Evolutionary conservation across 2,888 invertebrate genomes (phyloP).

Genomic region (Tetrapedia diversipes): DNA sequence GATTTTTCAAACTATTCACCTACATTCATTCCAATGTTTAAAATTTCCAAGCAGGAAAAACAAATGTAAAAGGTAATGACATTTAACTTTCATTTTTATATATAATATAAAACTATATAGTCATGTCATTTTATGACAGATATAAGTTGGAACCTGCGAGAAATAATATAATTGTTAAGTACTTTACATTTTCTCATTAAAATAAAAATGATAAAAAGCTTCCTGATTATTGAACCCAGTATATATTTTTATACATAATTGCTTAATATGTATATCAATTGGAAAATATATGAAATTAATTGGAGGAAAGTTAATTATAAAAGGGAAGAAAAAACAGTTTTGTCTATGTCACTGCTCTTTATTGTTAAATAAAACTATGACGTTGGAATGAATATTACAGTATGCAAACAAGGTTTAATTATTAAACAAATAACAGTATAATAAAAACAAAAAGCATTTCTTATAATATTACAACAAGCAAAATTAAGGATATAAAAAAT

Average conservation of each 20-base stretch:
- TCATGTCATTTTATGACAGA: slow-evolving; percentile 5
- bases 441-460: background rate
- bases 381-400: background rate
- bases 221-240: background rate
- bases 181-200: background rate
- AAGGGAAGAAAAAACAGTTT: background rate
- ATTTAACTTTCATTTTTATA: slow-evolving; percentile 13
- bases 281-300: no score
- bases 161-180: slow-evolving; percentile 51
- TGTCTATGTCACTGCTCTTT: background rate
- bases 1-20: slow-evolving; percentile 1
- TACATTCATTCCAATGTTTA: background rate
- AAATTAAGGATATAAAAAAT: background rate
- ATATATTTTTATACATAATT: background rate
- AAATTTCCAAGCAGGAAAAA: background rate
- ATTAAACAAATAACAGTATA: background rate
- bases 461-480: background rate
- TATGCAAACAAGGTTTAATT: background rate
- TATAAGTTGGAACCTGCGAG: slow-evolving; percentile 63
- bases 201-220: background rate
- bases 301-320: background rate
- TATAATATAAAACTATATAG: background rate
- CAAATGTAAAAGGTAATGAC: slow-evolving; percentile 8
- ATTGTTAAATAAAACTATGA: background rate
- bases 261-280: background rate